Percentiles rank a stretch among this genome's conserved stretches.
phyloP scores from a whole-genome alignment of 2,888 invertebrate genomes.

The Polymixis lichenea region DNA sequence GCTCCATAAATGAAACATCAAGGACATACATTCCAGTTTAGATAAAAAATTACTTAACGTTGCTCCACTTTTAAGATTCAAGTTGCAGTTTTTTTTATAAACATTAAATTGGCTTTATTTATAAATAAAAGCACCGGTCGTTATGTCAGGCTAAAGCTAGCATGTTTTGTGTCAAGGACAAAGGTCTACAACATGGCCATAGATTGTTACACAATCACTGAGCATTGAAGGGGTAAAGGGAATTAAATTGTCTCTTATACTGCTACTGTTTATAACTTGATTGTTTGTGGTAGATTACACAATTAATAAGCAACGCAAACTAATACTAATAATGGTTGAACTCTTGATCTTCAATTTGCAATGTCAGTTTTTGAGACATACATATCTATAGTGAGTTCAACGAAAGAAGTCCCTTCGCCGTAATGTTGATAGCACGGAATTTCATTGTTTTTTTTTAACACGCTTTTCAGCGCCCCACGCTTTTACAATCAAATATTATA shows the following conservation, averaged over 20 bases:
- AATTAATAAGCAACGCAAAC: too few relatives aligned
- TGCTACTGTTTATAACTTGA: constrained; percentile 39
- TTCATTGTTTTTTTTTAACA: too few relatives aligned
- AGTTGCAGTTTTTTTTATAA: constrained; percentile 22
- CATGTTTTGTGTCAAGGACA: constrained; percentile 57
- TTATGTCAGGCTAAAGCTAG: constrained; percentile 12
- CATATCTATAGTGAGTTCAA: too few relatives aligned
- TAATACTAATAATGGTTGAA: too few relatives aligned
- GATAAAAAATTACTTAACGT: neutral
- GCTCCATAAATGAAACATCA: neutral
- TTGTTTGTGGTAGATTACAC: constrained; percentile 2
- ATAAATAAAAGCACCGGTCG: constrained; percentile 24
- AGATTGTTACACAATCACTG: constrained; percentile 42
- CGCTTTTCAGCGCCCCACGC: too few relatives aligned
- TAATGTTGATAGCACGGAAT: too few relatives aligned
- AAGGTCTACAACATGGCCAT: constrained; percentile 26
- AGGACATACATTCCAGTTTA: neutral
- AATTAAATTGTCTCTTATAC: constrained; percentile 32
- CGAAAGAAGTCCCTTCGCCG: too few relatives aligned
- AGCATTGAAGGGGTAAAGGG: constrained; percentile 15
- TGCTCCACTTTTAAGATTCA: constrained; percentile 27
- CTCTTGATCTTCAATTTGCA: too few relatives aligned
- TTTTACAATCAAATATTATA: too few relatives aligned
- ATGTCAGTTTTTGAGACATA: too few relatives aligned
- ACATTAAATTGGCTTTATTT: constrained; percentile 13